Percentiles rank a stretch among this genome's conserved stretches.
phyloP scores from a whole-genome alignment of 2,797 vertebrate genomes.

The Micrastur ruficollis region DNA sequence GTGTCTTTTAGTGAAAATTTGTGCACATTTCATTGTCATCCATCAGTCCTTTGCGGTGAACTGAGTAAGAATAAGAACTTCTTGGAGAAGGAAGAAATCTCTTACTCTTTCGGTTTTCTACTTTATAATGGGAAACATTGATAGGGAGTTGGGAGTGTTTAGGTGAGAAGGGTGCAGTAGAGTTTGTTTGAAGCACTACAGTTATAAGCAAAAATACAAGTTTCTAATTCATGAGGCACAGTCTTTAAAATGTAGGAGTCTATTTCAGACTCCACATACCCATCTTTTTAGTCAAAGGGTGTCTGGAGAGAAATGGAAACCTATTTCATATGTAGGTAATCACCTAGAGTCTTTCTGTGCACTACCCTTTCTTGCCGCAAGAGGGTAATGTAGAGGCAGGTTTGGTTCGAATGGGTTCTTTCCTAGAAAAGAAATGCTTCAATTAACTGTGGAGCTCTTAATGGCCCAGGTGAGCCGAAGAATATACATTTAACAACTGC shows the following conservation, averaged over 20 bases:
- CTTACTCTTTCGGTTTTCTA: neutral
- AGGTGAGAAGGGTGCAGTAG: neutral
- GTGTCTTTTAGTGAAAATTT: neutral
- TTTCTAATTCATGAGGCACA: neutral
- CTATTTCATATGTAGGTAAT: rapidly evolving
- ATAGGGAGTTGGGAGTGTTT: neutral
- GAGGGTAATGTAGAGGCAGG: neutral
- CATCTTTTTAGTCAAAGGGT: neutral
- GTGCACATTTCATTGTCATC: neutral
- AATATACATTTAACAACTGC: neutral
- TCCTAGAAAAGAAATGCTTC: neutral
- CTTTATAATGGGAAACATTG: neutral
- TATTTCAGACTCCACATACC: neutral
- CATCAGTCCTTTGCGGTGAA: neutral
- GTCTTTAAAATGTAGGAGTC: neutral
- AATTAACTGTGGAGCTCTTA: neutral
- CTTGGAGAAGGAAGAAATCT: neutral
- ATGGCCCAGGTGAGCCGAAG: neutral
- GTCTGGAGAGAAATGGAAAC: neutral
- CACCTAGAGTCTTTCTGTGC: neutral
- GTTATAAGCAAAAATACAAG: neutral
- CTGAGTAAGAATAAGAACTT: neutral
- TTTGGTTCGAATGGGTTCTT: neutral
- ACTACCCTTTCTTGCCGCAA: neutral
- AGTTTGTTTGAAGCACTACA: neutral